Evolutionary conservation across 1,140 invertebrate species (phyloP).

Genomic region (Arion vulgaris): DNA sequence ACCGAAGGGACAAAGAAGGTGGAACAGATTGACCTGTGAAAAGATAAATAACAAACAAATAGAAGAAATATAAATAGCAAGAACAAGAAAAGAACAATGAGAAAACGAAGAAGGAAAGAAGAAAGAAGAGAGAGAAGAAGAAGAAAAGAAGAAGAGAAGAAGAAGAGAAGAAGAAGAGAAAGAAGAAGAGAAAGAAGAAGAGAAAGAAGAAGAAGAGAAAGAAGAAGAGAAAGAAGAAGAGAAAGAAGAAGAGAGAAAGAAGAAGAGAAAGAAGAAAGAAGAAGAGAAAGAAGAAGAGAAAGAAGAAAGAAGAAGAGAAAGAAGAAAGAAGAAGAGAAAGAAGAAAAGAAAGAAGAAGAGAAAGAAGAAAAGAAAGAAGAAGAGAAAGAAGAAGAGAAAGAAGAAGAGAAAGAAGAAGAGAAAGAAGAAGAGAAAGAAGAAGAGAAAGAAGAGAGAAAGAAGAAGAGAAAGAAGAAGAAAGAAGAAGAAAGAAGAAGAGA

Average conservation of each 20-base stretch:
- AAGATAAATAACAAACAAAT: no score
- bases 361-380: neutral
- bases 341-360: no score
- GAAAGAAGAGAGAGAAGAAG: no score
- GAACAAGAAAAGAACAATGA: no score
- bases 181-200: no score
- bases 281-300: slow-evolving; percentile 1
- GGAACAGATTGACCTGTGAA: no score
- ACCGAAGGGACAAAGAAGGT: no score
- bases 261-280: neutral
- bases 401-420: neutral
- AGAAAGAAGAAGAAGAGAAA: no score
- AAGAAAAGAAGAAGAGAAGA: no score
- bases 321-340: neutral
- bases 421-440: neutral
- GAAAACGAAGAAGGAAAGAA: no score
- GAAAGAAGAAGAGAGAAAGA: neutral
- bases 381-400: neutral
- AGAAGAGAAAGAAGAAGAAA: neutral
- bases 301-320: slow-evolving; percentile 9
- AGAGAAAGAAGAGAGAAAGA: neutral
- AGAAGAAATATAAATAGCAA: no score
- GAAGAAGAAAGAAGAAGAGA: neutral
- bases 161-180: no score
- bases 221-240: neutral